Conservation (phyloP, 2,113 vertebrate genomes). For the Thinocorus orbignyianus region DNA sequence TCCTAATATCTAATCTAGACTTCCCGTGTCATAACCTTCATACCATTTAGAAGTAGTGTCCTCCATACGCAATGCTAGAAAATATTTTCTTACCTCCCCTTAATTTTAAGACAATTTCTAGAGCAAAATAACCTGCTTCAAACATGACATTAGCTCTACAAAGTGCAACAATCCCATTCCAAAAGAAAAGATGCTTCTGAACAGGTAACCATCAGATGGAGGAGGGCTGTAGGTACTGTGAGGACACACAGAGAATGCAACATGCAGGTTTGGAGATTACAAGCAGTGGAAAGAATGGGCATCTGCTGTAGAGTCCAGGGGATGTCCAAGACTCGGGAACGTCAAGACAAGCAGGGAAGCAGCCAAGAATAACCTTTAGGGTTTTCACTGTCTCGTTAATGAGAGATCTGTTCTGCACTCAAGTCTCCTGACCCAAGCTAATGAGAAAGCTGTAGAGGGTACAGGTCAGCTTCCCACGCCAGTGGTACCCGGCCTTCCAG, state of each 20-base stretch:
- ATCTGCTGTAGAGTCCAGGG: neutral
- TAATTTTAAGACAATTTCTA: neutral
- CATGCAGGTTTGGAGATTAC: neutral
- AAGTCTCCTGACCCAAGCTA: neutral
- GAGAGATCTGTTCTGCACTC: neutral
- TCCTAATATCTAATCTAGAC: no score
- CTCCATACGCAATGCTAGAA: fast-evolving
- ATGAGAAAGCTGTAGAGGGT: no score
- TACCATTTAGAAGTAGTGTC: neutral
- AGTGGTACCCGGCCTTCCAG: fast-evolving
- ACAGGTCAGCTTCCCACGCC: fast-evolving
- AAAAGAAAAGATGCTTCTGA: neutral
- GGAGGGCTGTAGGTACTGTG: no score
- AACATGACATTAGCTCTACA: neutral
- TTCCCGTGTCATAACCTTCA: no score
- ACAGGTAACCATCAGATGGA: neutral
- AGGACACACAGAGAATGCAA: neutral
- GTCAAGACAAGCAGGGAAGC: neutral
- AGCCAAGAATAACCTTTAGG: neutral
- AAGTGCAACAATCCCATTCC: neutral
- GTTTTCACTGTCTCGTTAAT: neutral
- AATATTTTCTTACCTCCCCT: neutral
- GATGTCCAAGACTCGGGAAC: neutral
- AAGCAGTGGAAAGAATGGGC: neutral
- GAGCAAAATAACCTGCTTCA: neutral